A percentile compares a stretch with the other conserved stretches of the same genome.
Evolutionary conservation across 2,113 vertebrate species (phyloP).

Genomic region (Upupa epops): DNA sequence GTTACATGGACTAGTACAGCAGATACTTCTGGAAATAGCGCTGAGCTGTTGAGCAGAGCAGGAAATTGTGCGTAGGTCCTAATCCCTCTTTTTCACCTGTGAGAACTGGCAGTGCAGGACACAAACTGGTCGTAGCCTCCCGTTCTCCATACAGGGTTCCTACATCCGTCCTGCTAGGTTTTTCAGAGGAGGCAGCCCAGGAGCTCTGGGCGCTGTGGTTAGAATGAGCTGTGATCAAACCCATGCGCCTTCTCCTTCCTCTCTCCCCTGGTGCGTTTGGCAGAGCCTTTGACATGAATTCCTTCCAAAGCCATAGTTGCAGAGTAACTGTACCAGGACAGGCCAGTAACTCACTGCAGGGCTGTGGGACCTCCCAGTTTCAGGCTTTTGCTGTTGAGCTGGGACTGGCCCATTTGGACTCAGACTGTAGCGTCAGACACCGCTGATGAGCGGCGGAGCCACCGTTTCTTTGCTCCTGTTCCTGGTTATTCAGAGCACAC

Average conservation of each 20-base stretch:
- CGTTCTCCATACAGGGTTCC: rapidly evolving
- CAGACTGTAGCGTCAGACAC: rapidly evolving
- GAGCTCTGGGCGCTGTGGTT: rapidly evolving
- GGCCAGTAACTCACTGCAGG: background rate
- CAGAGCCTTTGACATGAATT: background rate
- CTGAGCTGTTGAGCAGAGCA: background rate
- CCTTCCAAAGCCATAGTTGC: background rate
- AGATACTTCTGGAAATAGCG: background rate
- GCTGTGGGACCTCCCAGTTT: background rate
- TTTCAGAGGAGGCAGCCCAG: background rate
- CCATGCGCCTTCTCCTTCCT: background rate
- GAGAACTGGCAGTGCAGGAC: background rate
- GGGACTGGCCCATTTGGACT: background rate
- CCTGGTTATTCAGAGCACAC: background rate
- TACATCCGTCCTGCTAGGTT: rapidly evolving
- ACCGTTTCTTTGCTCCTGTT: background rate
- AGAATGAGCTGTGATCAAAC: background rate
- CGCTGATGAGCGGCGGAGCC: background rate
- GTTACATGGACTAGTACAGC: rapidly evolving
- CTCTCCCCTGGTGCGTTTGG: background rate
- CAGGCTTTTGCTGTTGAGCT: background rate
- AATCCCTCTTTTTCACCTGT: background rate
- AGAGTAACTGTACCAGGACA: background rate
- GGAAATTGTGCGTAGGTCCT: background rate
- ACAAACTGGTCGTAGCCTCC: rapidly evolving